These are phyloP conservation scores for Choloepus didactylus DNA, from an alignment of 2,797 vertebrate genomes.

Conservation along the genomic window DNA sequence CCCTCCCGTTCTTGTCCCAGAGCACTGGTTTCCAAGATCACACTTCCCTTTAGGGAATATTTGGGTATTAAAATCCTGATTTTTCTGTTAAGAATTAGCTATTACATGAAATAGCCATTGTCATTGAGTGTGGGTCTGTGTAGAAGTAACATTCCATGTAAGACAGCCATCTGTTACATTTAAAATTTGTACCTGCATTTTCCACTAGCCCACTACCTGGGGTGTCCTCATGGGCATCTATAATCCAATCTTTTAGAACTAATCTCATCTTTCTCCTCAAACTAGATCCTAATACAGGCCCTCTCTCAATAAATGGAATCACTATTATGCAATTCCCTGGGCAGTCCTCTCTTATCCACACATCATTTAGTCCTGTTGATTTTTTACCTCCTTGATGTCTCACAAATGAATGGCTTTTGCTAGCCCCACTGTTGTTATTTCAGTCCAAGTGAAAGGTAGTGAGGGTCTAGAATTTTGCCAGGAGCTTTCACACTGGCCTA, in stretches of 20 bases:
- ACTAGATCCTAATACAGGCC: neutral
- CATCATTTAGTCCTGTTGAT: neutral
- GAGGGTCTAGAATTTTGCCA: neutral
- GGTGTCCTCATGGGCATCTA: neutral
- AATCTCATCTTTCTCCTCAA: neutral
- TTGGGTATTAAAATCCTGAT: neutral
- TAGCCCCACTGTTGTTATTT: neutral
- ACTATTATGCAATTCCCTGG: neutral
- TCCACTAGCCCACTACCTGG: neutral
- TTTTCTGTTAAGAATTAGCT: neutral
- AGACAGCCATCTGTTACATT: neutral
- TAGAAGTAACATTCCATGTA: neutral
- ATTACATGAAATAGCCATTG: neutral
- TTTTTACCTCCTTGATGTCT: neutral
- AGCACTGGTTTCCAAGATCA: conserved; percentile 37
- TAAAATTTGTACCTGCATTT: conserved; percentile 3
- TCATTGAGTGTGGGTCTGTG: neutral
- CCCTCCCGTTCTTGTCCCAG: too few relatives aligned
- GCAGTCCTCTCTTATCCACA: neutral
- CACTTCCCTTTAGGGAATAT: conserved; percentile 8
- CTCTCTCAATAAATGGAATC: neutral
- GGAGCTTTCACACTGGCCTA: neutral
- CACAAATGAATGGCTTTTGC: neutral
- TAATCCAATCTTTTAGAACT: neutral
- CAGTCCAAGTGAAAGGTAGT: neutral